phyloP scores from a whole-genome alignment of 2,113 vertebrate species.

The Toxotes chatareus region DNA sequence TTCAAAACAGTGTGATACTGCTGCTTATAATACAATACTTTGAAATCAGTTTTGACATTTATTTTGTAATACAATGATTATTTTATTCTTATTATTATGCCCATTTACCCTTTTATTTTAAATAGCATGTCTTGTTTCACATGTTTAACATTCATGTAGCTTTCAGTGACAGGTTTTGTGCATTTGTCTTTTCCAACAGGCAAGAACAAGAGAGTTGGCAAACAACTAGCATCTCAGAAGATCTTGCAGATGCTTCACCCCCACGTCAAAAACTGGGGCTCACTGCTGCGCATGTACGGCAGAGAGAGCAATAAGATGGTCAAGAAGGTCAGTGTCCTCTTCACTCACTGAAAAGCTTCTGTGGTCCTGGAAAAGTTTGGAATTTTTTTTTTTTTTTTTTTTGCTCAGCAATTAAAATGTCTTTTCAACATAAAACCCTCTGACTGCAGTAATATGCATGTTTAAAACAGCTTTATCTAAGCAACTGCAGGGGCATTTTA shows the following conservation, averaged over 20 bases:
- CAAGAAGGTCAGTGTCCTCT: conserved; percentile 88
- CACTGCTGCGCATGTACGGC: conserved; percentile 97
- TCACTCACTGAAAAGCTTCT: too few relatives aligned
- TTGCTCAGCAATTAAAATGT: background rate
- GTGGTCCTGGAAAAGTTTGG: background rate
- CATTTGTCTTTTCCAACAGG: conserved; percentile 80
- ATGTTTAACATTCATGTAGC: background rate
- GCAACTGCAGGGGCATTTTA: background rate
- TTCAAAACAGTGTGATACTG: background rate
- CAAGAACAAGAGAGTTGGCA: conserved; percentile 98
- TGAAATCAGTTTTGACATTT: background rate
- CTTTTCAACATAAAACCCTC: background rate
- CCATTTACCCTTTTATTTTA: background rate
- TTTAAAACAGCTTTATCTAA: background rate
- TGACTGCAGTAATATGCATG: background rate
- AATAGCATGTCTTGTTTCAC: background rate
- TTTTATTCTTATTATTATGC: background rate
- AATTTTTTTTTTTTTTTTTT: too few relatives aligned
- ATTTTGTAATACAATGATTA: background rate
- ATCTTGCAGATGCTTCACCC: conserved; percentile 98
- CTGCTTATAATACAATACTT: background rate
- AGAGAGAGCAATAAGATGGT: conserved; percentile 98
- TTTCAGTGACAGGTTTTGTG: conserved; percentile 6
- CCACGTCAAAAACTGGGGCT: conserved; percentile 99
- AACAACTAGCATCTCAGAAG: conserved; percentile 98